Evolutionary conservation across 2,888 invertebrate species (phyloP).

Genomic region (Salpingus planirostris): DNA sequence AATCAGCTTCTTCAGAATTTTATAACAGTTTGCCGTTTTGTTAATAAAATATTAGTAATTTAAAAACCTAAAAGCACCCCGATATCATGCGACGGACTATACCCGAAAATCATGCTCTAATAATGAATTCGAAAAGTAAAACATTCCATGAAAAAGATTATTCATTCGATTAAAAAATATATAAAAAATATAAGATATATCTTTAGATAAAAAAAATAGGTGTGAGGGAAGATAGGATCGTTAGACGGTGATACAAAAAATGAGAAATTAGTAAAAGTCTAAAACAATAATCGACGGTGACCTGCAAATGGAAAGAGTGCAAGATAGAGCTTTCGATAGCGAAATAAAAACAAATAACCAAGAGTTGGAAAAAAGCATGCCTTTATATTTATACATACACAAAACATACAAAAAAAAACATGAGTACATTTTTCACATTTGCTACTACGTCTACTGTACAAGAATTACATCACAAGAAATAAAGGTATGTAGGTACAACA

Average conservation of each 20-base stretch:
- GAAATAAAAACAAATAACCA: conserved; percentile 26
- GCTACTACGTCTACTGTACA: too few species aligned
- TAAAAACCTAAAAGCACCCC: too few species aligned
- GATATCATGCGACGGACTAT: too few species aligned
- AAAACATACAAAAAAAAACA: conserved; percentile 8
- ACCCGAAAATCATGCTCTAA: too few species aligned
- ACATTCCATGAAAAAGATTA: conserved; percentile 20
- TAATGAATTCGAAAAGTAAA: too few species aligned
- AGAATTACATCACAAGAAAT: too few species aligned
- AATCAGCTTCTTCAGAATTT: too few species aligned
- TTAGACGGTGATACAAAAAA: too few species aligned
- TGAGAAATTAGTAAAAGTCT: conserved; percentile 30
- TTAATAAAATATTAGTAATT: too few species aligned
- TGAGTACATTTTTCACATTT: conserved; percentile 22
- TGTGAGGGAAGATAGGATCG: conserved; percentile 2
- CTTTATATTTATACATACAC: conserved; percentile 25
- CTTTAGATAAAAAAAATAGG: conserved; percentile 4
- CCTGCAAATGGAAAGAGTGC: conserved; percentile 49
- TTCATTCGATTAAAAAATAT: too few species aligned
- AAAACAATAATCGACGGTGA: conserved; percentile 55
- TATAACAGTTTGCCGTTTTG: too few species aligned
- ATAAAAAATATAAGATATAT: conserved; percentile 9
- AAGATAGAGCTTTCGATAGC: conserved; percentile 25
- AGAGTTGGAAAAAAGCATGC: conserved; percentile 24
- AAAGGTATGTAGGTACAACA: too few species aligned